A percentile compares a stretch with the other conserved stretches of the same genome.
Evolutionary conservation across 2,113 vertebrate genomes (phyloP).

Genomic region (Sialia sialis): DNA sequence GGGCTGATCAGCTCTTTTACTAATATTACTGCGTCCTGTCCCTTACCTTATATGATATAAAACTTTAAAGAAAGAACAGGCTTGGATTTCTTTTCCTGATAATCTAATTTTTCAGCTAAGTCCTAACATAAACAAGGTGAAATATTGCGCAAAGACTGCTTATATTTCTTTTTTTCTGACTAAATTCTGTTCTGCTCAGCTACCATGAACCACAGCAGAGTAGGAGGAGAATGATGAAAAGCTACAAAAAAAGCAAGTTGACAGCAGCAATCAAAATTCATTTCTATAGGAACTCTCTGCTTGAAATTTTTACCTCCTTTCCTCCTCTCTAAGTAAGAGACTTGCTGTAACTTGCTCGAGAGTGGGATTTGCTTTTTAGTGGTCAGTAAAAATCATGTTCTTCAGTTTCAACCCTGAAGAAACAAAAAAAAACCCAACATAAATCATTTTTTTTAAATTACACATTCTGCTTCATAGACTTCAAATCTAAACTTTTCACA

Average conservation of each 20-base stretch:
- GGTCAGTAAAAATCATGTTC: accelerated
- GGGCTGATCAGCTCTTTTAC: neutral
- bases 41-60: neutral
- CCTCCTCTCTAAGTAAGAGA: neutral
- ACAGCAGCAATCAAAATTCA: neutral
- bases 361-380: neutral
- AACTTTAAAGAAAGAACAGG: neutral
- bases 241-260: neutral
- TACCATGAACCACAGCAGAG: neutral
- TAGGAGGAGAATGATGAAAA: neutral
- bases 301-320: neutral
- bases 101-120: neutral
- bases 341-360: neutral
- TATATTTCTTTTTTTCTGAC: neutral
- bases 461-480: neutral
- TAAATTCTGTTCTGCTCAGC: neutral
- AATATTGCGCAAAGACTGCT: neutral
- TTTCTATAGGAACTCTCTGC: neutral
- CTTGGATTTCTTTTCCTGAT: neutral
- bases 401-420: neutral
- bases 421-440: neutral
- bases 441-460: neutral
- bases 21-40: neutral
- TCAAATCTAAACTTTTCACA: neutral
- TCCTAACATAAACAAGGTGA: neutral